A percentile compares a stretch with the other conserved stretches of the same genome.
These are phyloP conservation scores for Formica selysi DNA, from an alignment of 1,140 invertebrate genomes.

Conservation along the genomic window DNA sequence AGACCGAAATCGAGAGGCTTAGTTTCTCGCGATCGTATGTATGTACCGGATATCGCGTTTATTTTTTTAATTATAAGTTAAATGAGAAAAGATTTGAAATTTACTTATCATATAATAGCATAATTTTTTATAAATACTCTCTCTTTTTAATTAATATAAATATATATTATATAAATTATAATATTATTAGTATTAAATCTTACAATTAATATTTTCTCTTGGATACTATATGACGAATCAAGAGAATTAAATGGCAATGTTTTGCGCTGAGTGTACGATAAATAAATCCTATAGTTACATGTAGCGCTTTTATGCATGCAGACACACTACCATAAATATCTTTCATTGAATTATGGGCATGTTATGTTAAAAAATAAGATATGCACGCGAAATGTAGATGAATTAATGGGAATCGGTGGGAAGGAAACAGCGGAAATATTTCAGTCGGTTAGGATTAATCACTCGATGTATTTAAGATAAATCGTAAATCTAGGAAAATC, in stretches of 20 bases:
- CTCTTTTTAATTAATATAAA: background rate
- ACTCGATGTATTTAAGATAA: constrained; percentile 25
- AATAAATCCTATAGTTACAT: constrained; percentile 5
- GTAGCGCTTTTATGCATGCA: background rate
- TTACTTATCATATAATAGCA: no score
- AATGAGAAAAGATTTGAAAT: background rate
- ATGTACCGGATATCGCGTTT: constrained; percentile 15
- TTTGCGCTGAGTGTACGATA: background rate
- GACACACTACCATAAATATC: background rate
- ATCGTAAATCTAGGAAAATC: constrained; percentile 1
- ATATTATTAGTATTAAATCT: constrained; percentile 4
- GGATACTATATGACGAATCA: background rate
- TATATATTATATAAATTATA: background rate
- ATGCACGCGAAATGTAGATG: background rate
- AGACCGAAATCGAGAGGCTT: constrained; percentile 1
- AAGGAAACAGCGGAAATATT: constrained; percentile 1
- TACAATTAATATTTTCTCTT: background rate
- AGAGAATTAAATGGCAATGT: background rate
- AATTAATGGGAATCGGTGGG: constrained; percentile 21
- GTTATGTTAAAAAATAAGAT: constrained; percentile 8
- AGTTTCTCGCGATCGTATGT: background rate
- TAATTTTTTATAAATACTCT: no score
- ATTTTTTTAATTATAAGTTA: background rate
- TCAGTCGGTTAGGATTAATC: constrained; percentile 21
- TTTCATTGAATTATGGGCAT: background rate